Base-by-base conservation (phyloP, 2,888 invertebrate species). In the Mylabris sibirica region DNA sequence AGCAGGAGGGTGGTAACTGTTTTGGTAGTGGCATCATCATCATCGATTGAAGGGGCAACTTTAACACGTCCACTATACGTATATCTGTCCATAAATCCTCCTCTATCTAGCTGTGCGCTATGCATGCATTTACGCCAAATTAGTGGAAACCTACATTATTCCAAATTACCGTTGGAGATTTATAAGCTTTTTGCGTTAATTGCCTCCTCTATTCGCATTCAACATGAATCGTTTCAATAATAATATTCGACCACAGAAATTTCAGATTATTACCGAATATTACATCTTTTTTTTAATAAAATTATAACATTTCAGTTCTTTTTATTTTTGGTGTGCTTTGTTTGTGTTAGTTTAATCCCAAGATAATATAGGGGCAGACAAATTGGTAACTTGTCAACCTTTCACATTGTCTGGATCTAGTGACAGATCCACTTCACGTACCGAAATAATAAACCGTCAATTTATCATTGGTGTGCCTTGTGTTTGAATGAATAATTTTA, bases 71-170 rank as follows among this genome's bases (percentile, higher is more conserved):
- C 70, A 76, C 75, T 76, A 22, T 20, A 49, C n/a, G 68, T n/a
- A n/a, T 76, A 76, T 76, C 74, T 76, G 75, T 72, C 77, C 77
- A 81, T 81, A 81, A 81, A 81, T 81, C 76, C 75, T 74, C 75
- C 72, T 75, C 53, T 53, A 53, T 75, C 77, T 78, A 79, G 75
- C 79, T 76, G 74, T 72, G 69, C 67, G 72, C 73, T 71, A 70
- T 78, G 78, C 78, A 78, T 79, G 80, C 79, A 78, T 78, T 76
- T 76, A 73, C 75, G 76, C 76, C 76, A 78, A 79, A 79, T 79
- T 79, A 79, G 76, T 74, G 75, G 74, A 72, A 72, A 77, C 76
- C 76, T 77, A 74, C 78, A 78, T 79, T 79, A 78, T 76, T 77
- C 77, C 76, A 77, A 78, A 78, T 78, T 79, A 76, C 77, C 74